Percentiles rank a stretch among this genome's conserved stretches.
Conservation (phyloP, 2,113 vertebrate genomes). For the Enhydra lutris region DNA sequence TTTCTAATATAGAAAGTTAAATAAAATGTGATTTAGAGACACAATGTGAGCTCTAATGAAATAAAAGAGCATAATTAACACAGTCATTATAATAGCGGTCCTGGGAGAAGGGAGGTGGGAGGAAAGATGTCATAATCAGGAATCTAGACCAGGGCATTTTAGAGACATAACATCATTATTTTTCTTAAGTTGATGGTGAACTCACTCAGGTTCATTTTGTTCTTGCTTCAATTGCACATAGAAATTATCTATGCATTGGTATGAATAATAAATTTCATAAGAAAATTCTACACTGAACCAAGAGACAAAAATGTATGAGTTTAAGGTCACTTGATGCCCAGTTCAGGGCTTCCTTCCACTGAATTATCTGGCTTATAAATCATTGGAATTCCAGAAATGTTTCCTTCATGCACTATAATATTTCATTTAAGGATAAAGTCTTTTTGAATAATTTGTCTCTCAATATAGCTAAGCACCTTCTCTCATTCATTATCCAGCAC, state of each 20-base stretch:
- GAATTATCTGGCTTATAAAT: not conserved
- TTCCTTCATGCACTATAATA: not conserved
- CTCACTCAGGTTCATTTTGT: not conserved
- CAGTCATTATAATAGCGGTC: not conserved
- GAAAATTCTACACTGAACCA: not conserved
- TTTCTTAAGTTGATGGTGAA: not conserved
- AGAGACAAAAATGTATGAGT: not conserved
- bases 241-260: not conserved
- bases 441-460: not conserved
- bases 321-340: not conserved
- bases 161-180: not conserved
- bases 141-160: not conserved
- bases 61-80: not conserved
- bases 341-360: not conserved
- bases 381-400: not conserved
- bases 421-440: not conserved
- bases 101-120: not conserved
- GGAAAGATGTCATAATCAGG: not conserved
- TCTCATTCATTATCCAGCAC: not conserved
- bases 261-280: not conserved
- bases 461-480: not conserved
- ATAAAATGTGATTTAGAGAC: not conserved
- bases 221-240: not conserved
- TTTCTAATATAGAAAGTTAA: not conserved
- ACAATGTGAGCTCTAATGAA: not conserved